Evolutionary conservation across 2,888 invertebrate species (phyloP), one percentile per base, ranked within the genome.

Genomic region (Alloplasta piceator): DNA sequence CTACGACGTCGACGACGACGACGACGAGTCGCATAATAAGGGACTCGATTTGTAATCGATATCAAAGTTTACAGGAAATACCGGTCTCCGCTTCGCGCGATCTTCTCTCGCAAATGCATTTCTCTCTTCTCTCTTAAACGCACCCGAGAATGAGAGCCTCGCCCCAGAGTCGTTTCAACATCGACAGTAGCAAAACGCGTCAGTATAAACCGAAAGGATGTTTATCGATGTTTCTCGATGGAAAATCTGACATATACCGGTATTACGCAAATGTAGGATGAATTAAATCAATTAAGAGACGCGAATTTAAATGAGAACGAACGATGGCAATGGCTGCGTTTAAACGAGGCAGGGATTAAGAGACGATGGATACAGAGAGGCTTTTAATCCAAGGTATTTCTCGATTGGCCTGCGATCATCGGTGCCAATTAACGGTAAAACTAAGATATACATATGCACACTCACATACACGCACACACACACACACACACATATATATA

Each of bases 11-110:
- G 16, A 56, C 39, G 41, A 50, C 41, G 39, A 83, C 76, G n/a
- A n/a, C 26, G 82, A 58, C 81, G 67, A 74, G 68, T 77, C 78
- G 82, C 56, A 71, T 85, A 83, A 86, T 67, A 77, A 84, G 82
- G 56, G 80, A 84, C 78, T 76, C 78, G 64, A 80, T 85, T 80
- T 72, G 79, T 82, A 85, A 85, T 85, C 86, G 82, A 80, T 85
- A 83, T 85, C 73, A 78, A 66, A 77, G 81, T 77, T 78, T 77
- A 73, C 81, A 74, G 81, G 81, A 81, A 81, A 81, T 74, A 81
- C 77, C 80, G 80, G 80, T 76, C 66, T 66, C 48, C 26, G 26
- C 3, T 26, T 26, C 26, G 26, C 64, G 16, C 46, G 50, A 60
- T 58, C 56, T 48, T 72, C 55, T 72, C 74, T 66, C 3, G 43